phyloP scores from a whole-genome alignment of 2,888 invertebrate genomes.

The Entomobrya multifasciata region DNA sequence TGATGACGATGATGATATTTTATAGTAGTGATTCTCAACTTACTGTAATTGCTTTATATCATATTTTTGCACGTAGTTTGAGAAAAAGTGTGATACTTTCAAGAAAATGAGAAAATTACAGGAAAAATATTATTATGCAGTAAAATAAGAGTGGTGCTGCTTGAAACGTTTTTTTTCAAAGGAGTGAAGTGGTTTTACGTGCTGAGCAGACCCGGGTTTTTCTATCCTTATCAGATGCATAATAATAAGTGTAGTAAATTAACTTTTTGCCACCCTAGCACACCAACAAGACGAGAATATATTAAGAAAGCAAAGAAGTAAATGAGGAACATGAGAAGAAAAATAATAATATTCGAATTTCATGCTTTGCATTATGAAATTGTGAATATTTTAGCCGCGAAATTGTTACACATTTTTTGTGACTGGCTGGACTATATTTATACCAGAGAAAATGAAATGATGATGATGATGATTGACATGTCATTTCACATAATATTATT shows the following conservation, averaged over 20 bases:
- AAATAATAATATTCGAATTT: constrained; percentile 20
- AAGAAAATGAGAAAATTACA: neutral
- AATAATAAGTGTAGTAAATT: constrained; percentile 63
- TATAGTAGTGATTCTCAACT: too few relatives aligned
- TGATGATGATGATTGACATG: constrained; percentile 69
- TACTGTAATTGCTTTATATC: neutral
- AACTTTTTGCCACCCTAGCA: constrained; percentile 38
- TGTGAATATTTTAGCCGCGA: neutral
- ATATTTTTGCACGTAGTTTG: constrained; percentile 21
- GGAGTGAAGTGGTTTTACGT: constrained; percentile 21
- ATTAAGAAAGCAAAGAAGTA: neutral
- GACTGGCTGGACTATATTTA: constrained; percentile 29
- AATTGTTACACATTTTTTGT: neutral
- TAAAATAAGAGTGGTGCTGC: neutral
- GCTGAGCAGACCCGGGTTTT: constrained; percentile 20
- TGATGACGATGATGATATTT: neutral
- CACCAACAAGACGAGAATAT: neutral
- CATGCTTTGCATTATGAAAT: neutral
- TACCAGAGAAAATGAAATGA: constrained; percentile 25
- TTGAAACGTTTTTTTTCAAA: too few relatives aligned
- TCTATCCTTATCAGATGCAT: constrained; percentile 69
- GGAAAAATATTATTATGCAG: neutral
- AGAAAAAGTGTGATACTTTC: neutral
- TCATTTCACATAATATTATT: constrained; percentile 63
- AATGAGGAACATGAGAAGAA: constrained; percentile 9